Percentiles rank a stretch among this genome's conserved stretches.
Evolutionary conservation across 2,888 invertebrate genomes (phyloP).

Genomic region (Laothoe populi): DNA sequence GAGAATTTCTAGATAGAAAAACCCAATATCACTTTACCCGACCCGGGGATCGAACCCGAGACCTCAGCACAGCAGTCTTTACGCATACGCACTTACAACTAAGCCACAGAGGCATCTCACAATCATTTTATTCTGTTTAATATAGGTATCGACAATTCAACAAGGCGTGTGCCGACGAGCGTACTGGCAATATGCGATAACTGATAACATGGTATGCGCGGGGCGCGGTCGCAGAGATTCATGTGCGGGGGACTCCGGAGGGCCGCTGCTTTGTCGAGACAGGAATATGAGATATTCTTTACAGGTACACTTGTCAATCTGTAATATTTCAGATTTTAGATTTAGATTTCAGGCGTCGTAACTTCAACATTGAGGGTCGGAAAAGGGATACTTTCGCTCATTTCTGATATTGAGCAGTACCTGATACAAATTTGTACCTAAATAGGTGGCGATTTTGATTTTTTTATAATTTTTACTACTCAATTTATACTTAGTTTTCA

Average conservation of each 20-base stretch:
- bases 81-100: no score
- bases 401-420: no score
- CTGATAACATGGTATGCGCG: conserved; percentile 97
- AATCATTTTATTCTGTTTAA: no score
- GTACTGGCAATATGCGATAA: conserved; percentile 94
- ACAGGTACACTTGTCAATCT: conserved; percentile 56
- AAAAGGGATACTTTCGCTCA: not conserved
- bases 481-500: no score
- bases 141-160: conserved; percentile 93
- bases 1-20: no score
- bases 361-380: not conserved
- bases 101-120: no score
- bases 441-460: not conserved
- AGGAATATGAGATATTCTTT: conserved; percentile 86
- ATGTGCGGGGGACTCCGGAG: conserved; percentile 93
- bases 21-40: no score
- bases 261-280: conserved; percentile 85
- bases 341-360: no score
- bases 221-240: conserved; percentile 95
- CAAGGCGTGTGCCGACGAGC: conserved; percentile 91
- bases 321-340: not conserved
- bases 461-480: not conserved
- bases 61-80: no score
- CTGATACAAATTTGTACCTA: no score
- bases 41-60: no score